Base-by-base conservation (phyloP, 2,797 vertebrate genomes). In the Chlorospingus semifuscus region DNA sequence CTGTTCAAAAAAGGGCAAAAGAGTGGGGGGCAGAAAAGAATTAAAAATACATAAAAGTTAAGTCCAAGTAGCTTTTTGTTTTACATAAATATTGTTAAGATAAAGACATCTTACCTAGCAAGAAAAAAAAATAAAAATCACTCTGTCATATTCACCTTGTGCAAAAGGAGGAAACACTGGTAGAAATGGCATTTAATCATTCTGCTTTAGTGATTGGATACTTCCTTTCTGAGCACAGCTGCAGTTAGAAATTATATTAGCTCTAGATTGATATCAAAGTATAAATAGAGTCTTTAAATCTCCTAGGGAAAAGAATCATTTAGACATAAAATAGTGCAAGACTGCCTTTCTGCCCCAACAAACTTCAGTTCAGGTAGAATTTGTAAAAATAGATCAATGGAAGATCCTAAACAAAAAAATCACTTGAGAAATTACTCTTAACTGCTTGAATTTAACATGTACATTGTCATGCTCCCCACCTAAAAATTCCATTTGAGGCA, bases 341-440 rank as follows among this genome's bases (percentile, higher is more conserved):
- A 69, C 50, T 69, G 71, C 52, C 9, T 30, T 95, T 94, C 70
- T 29, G 19, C 32, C 44, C 60, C 27, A 91, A 46, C 80, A 94
- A 93, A 95, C 52, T 78, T 86, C 71, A 77, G 41, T 59, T 39
- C 32, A 55, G 30, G 26, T 19, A 95, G 37, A 84, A 91, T 85
- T 65, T 21, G 7, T 78, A 80, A 91, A 95, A 97, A 94, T 53
- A 75, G 29, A 94, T 80, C 32, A 60, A 74, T 29, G 29, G 68
- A 93, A 90, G 52, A 82, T 16, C 79, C 9, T 79, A 90, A 95
- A 64, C 2, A 3, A 93, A 95, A 95, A 93, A 78, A 78, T 26
- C 20, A 71, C 29, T 61, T 22, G 5, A 77, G 42, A 83, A 74
- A 77, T 36, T 69, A 23, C 4, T 89, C n/a, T 34, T 64, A 93